phyloP scores from a whole-genome alignment of 1,140 invertebrate genomes.

The Saxidomus purpurata region DNA sequence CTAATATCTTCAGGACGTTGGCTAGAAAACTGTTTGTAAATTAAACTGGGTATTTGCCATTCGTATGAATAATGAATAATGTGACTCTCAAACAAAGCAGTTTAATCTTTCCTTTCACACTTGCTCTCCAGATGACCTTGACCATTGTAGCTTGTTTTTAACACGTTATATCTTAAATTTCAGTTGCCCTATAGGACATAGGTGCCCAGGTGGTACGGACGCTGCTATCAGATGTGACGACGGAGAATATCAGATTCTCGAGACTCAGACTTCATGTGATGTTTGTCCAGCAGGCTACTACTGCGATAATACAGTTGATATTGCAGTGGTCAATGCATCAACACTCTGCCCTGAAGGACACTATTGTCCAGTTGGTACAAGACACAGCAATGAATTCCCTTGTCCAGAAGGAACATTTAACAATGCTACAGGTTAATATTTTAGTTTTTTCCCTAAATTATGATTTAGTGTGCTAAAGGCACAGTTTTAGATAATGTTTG shows the following conservation, averaged over 20 bases:
- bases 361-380: conserved; percentile 81
- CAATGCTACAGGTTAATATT: conserved; percentile 78
- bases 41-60: too few relatives aligned
- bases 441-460: too few relatives aligned
- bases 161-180: too few relatives aligned
- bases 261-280: conserved; percentile 78
- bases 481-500: too few relatives aligned
- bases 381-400: conserved; percentile 79
- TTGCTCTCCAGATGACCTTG: too few relatives aligned
- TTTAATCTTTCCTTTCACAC: too few relatives aligned
- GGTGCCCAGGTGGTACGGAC: conserved; percentile 77
- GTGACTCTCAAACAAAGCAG: too few relatives aligned
- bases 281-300: conserved; percentile 82
- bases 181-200: conserved; percentile 83
- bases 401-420: conserved; percentile 85
- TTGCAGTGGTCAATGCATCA: conserved; percentile 81
- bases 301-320: conserved; percentile 83
- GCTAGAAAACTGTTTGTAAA: too few relatives aligned
- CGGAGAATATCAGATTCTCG: conserved; percentile 82
- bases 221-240: conserved; percentile 79
- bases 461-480: too few relatives aligned
- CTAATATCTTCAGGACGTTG: too few relatives aligned
- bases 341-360: conserved; percentile 82
- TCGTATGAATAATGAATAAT: too few relatives aligned
- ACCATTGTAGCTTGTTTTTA: too few relatives aligned